Conservation (phyloP, 2,113 vertebrate species). For the Ciconia boyciana region DNA sequence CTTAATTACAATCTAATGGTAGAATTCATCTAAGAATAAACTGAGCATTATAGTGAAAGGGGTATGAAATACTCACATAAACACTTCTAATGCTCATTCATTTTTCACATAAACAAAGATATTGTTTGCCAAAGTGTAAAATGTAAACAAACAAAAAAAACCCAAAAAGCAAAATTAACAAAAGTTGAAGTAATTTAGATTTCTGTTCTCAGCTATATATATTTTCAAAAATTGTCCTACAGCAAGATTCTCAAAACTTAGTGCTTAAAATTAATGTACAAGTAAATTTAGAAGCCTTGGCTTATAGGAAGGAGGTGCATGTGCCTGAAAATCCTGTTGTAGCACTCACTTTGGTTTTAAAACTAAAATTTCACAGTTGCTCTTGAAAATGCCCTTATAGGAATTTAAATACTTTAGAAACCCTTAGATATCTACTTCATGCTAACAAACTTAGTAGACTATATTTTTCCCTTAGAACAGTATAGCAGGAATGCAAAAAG, state of each 20-base stretch:
- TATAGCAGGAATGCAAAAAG: neutral
- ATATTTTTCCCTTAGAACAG: neutral
- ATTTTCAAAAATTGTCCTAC: neutral
- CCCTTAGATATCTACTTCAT: neutral
- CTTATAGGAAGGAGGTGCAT: neutral
- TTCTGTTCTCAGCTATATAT: neutral
- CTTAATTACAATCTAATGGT: constrained; percentile 1
- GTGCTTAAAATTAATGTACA: neutral
- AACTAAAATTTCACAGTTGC: neutral
- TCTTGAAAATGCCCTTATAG: neutral
- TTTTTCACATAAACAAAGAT: neutral
- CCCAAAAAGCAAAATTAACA: neutral
- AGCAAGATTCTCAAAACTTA: neutral
- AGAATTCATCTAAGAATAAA: constrained; percentile 26
- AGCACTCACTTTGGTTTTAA: neutral
- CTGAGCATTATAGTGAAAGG: neutral
- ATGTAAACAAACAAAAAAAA: neutral
- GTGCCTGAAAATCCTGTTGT: neutral
- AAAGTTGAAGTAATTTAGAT: neutral
- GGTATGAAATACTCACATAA: neutral
- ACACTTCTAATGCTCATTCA: neutral
- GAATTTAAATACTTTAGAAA: neutral
- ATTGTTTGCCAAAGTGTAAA: neutral
- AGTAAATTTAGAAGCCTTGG: neutral
- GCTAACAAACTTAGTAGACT: neutral